phyloP scores from a whole-genome alignment of 2,888 invertebrate species.

The Mythimna pallens region DNA sequence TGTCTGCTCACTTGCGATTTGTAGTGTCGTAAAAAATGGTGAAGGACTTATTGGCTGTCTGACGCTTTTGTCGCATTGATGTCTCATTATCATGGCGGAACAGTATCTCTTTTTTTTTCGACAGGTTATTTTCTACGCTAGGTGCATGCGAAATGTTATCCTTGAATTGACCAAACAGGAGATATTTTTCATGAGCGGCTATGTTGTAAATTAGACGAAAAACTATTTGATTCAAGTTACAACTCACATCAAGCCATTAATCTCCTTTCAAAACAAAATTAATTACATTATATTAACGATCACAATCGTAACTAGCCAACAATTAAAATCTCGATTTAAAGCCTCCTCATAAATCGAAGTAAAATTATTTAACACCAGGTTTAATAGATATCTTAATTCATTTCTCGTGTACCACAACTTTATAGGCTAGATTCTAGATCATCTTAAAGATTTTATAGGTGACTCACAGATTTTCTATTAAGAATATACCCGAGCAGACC shows the following conservation, averaged over 20 bases:
- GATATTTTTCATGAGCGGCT: not conserved
- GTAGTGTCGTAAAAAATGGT: slow-evolving; percentile 52
- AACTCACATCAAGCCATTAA: not conserved
- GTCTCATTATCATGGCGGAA: slow-evolving; percentile 42
- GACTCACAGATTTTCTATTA: slow-evolving; percentile 51
- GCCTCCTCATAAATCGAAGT: slow-evolving; percentile 36
- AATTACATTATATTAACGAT: slow-evolving; percentile 24
- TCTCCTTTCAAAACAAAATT: slow-evolving; percentile 30
- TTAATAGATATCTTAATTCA: slow-evolving; percentile 55
- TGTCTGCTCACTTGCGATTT: slow-evolving; percentile 63
- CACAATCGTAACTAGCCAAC: slow-evolving; percentile 10
- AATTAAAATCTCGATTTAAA: slow-evolving; percentile 34
- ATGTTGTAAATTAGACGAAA: not conserved
- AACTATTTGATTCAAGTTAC: not conserved
- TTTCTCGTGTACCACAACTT: slow-evolving; percentile 54
- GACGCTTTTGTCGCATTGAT: slow-evolving; percentile 42
- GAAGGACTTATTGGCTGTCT: slow-evolving; percentile 52
- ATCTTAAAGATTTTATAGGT: slow-evolving; percentile 39
- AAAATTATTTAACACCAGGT: slow-evolving; percentile 49
- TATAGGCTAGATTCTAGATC: slow-evolving; percentile 45
- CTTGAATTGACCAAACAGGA: not conserved
- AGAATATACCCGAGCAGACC: slow-evolving; percentile 22
- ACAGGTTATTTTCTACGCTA: slow-evolving; percentile 5
- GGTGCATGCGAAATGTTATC: slow-evolving; percentile 19
- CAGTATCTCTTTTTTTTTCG: slow-evolving; percentile 19